Evolutionary conservation across 2,797 vertebrate genomes (phyloP), one percentile per base, ranked within the genome.

Genomic region (Parambassis ranga): DNA sequence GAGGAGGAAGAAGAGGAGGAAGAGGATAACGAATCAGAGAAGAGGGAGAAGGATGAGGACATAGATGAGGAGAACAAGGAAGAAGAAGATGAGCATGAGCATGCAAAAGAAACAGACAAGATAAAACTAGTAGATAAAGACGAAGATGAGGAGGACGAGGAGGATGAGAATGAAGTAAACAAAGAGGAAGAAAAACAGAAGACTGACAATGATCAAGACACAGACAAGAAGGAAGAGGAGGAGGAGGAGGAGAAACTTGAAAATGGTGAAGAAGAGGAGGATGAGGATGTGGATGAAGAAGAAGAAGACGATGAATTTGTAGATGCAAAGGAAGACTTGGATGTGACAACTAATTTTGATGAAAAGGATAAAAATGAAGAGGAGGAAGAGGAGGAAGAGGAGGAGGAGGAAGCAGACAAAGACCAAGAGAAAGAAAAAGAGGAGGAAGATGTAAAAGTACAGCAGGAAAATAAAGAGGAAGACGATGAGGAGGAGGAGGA

Each of bases 401-500:
- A 26, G 1, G 15, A 39, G 3, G 27, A 26, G 6, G 28, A 48
- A 10, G 27, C 51, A 1, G 26, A 47, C 2, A 1, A 28, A 2
- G 26, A 52, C 0, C 30, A 58, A 0, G 18, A 49, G 3, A 8
- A 19, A 4, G n/a, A 32, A 6, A 20, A 46, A 3, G 10, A 22
- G 6, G 38, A 64, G 18, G 26, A 28, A 3, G 22, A 65, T 1
- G 46, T 20, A 1, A 48, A 43, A 1, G 16, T 22, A 1, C 15
- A 20, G 0, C 6, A 43, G 10, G 14, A 43, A 1, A 14, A 26
- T 1, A 37, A 7, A 7, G 13, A 44, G 1, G 14, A 47, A 0
- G 10, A 20, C 0, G 28, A 52, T 2, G 20, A 26, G 0, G 14
- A 15, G 0, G 38, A 31, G 0, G 11, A 20, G 0, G 10, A 43